These are phyloP conservation scores for Neoarius graeffei DNA, from an alignment of 2,113 vertebrate genomes.

Conservation along the genomic window DNA sequence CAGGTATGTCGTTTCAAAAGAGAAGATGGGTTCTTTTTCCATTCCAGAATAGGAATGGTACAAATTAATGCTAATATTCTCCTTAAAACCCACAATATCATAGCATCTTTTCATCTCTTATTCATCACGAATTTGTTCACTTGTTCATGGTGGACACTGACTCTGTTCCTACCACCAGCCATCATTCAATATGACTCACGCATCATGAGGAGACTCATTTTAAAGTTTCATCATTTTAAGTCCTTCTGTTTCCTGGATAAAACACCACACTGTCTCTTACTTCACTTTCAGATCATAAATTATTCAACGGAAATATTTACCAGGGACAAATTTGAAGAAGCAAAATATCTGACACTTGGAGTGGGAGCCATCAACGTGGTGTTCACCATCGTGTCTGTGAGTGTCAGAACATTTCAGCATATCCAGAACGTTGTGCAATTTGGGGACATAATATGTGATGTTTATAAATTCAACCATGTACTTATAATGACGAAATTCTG, in stretches of 20 bases:
- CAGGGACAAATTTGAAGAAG: conserved; percentile 63
- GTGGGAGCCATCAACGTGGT: conserved; percentile 66
- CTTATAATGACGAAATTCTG: neutral
- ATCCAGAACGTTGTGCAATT: neutral
- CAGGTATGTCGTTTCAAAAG: neutral
- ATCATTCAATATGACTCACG: conserved; percentile 21
- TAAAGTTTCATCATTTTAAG: neutral
- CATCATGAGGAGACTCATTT: conserved; percentile 4
- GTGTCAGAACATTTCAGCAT: conserved; percentile 35
- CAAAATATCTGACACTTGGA: conserved; percentile 68
- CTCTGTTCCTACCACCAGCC: neutral
- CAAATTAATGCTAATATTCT: neutral
- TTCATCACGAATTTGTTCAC: neutral
- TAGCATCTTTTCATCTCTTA: neutral
- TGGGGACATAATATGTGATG: neutral
- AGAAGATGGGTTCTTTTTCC: neutral
- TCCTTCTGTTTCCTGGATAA: no score
- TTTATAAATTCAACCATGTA: neutral
- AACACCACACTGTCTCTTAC: conserved; percentile 19
- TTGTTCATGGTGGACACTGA: neutral
- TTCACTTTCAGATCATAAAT: conserved; percentile 71
- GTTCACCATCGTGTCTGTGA: conserved; percentile 70
- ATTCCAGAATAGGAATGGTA: neutral
- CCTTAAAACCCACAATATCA: neutral
- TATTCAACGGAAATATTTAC: conserved; percentile 71